Evolutionary conservation across 2,113 vertebrate genomes (phyloP), one percentile per base, ranked within the genome.

Genomic region (Plectropomus leopardus): DNA sequence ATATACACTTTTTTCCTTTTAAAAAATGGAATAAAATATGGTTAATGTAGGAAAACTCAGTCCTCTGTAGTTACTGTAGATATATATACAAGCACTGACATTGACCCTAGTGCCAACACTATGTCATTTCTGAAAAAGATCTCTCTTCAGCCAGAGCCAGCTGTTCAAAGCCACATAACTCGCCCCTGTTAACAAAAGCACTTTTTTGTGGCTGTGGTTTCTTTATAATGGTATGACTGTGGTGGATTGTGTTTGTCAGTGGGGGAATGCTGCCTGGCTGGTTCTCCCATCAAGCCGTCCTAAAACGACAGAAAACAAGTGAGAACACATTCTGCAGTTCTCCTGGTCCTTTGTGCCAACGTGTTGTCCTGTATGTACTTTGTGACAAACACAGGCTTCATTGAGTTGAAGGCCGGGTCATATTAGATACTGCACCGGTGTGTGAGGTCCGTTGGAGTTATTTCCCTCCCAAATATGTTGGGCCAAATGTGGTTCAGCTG

Each of bases 261-360:
- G 1, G 36, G 50, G 78, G 68, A 82, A 78, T 73, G 83, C 44
- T 5, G 51, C 16, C 42, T 44, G 73, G 26, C 73, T 13, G 23
- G 55, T 69, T 73, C 64, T 23, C 7, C 23, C 32, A 19, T 63
- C 4, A 14, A 23, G 24, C 23, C n/a, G 45, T 13, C 59, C 13
- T 44, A n/a, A 36, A 67, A 30, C 0, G 0, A 34, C 34, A 24
- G 45, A 72, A n/a, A 54, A 24, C 58, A 58, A 59, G 59, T 3
- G 42, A 65, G 48, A 67, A 54, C 47, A 36, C 11, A 32, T 51
- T 57, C 16, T 55, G 36, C 13, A 40, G 15, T 21, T 47, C 11
- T 16, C 32, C 54, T 53, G 8, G 21, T 16, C 58, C 42, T 65
- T 9, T 34, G 45, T 48, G 28, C 19, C 23, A n/a, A 21, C 48